Base-by-base conservation (phyloP, 2,113 vertebrate species). In the Labeo catla region DNA sequence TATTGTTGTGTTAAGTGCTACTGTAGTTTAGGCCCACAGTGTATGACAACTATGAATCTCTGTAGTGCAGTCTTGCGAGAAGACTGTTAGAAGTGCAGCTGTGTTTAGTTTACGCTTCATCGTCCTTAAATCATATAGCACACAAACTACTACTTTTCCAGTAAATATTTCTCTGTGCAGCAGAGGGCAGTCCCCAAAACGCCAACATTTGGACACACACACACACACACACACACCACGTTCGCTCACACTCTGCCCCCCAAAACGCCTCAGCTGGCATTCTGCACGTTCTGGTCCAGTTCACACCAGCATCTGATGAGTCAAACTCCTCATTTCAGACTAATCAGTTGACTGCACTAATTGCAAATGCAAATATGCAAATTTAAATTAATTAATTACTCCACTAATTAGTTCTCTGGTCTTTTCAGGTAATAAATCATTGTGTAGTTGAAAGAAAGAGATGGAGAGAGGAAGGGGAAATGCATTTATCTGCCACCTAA, bases 301-400 rank as follows among this genome's bases (percentile, higher is more conserved):
- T 87, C 96, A 96, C 94, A 96, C 95, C 91, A 95, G 95, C 94
- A 97, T 97, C 95, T 96, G 97, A 98, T 97, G 97, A 99, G 97
- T 99, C 97, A 98, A 97, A 99, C 98, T 98, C 97, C 96, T 96
- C 97, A 98, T 99, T 97, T 98, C 97, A 98, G 96, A 98, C 97
- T 99, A 98, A 99, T 99, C 98, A 98, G 97, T 99, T 95, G 95
- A 97, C 98, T 99, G 97, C 97, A 97, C 98, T 99, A 99, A 99
- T 99, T 99, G 98, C 97, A 99, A 99, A 99, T 99, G 98, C 98
- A 99, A 99, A 99, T 99, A 99, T 98, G 98, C 97, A 99, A 99
- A 99, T 99, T 97, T 97, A 98, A 99, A 99, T 99, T 99, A 99
- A 99, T 99, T 99, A 99, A 99, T 99, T 99, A 99, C 97, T 98